Base-by-base conservation (phyloP, 2,888 invertebrate species). In the Asteroscopus sphinx region DNA sequence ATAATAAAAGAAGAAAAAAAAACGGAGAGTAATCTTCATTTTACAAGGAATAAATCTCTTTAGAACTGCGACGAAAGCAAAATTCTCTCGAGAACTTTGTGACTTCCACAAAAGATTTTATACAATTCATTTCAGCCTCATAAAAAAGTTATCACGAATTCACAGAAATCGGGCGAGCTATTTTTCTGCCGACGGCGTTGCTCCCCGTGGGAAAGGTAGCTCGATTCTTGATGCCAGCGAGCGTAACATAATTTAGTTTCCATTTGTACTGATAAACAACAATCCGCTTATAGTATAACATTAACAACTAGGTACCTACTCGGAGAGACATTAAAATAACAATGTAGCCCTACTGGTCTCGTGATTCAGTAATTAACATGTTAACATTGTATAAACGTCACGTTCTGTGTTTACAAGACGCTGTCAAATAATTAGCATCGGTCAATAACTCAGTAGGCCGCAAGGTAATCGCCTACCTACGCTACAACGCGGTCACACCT, bases 101-200 rank as follows among this genome's bases (percentile, higher is more conserved):
- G 88, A 87, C 85, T 90, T 83, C 83, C 84, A 90, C 88, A 89
- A 90, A 91, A 90, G 89, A 89, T 90, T 91, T 91, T 88, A 88
- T 88, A 90, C 89, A 91, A 92, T 91, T 90, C 90, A 91, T 91
- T 92, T 90, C 87, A 84, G 86, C 85, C 84, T 87, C 89, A 90
- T 91, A 92, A 92, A 92, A 91, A 92, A 91, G 89, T 92, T 91
- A 92, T 91, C 90, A 89, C 87, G 83, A 83, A 89, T 91, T 91
- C 90, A 86, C 88, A 90, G 91, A 88, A 90, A 88, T 86, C 86
- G 86, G 82, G 82, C 79, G 82, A 85, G 91, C 87, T 90, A 90
- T 90, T 92, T 91, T 90, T 88, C 89, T 87, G 87, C 83, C 86
- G 83, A 75, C 83, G 84, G 84, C 82, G 79, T 76, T 76, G 80